Evolutionary conservation across 1,140 invertebrate species (phyloP).

Genomic region (Apis laboriosa): DNA sequence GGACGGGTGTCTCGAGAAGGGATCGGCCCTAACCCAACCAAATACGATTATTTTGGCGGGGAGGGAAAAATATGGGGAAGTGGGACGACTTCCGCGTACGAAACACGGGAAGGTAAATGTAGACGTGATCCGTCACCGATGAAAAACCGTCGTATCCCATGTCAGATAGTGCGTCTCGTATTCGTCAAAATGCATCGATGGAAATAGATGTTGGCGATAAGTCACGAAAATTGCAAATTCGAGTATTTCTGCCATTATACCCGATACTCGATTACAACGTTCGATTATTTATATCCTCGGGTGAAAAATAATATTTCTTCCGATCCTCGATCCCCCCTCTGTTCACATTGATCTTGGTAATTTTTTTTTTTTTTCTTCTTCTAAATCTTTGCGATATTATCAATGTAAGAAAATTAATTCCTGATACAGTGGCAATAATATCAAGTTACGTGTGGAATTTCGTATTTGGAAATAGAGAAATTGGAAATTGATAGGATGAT

Average conservation of each 20-base stretch:
- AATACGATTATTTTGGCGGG: conserved; percentile 25
- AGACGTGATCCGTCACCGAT: conserved; percentile 59
- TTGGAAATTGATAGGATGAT: no score
- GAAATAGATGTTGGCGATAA: conserved; percentile 50
- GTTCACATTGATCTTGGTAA: no score
- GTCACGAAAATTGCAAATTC: conserved; percentile 14
- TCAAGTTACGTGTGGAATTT: no score
- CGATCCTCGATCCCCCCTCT: no score
- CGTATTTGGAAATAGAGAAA: no score
- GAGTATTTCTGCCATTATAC: background rate
- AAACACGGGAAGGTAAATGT: conserved; percentile 50
- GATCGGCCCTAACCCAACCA: conserved; percentile 8
- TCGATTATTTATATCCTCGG: background rate
- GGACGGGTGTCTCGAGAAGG: background rate
- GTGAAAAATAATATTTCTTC: no score
- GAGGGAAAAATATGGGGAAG: conserved; percentile 29
- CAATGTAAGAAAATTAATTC: no score
- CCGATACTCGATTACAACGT: background rate
- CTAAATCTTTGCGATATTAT: no score
- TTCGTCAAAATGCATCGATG: conserved; percentile 57
- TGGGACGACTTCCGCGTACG: conserved; percentile 16
- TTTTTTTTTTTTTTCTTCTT: no score
- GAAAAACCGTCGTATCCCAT: conserved; percentile 51
- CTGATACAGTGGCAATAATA: no score
- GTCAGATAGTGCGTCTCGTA: conserved; percentile 49